These are phyloP conservation scores for Gryllus bimaculatus DNA, from an alignment of 1,140 invertebrate genomes.

Conservation along the genomic window DNA sequence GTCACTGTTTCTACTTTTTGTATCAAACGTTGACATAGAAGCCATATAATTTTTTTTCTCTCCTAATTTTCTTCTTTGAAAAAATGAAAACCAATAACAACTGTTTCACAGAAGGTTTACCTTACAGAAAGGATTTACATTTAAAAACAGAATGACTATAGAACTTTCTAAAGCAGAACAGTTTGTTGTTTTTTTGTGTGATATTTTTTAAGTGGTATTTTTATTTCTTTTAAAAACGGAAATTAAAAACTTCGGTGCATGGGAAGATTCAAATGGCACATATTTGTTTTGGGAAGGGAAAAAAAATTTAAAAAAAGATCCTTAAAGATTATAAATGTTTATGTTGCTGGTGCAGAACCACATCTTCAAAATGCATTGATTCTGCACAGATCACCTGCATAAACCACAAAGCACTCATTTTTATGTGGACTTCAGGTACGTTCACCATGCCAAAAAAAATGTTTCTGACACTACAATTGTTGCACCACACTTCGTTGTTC, in stretches of 20 bases:
- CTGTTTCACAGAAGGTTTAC: neutral
- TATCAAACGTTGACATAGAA: too few relatives aligned
- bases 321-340: conserved; percentile 5
- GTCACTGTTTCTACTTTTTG: too few relatives aligned
- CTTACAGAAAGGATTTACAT: neutral
- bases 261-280: conserved; percentile 11
- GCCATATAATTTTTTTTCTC: too few relatives aligned
- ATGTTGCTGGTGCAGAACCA: neutral
- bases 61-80: too few relatives aligned
- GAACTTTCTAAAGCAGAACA: neutral
- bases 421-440: conserved; percentile 10
- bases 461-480: neutral
- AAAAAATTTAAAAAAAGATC: neutral
- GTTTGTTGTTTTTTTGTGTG: neutral
- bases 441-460: neutral
- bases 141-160: neutral
- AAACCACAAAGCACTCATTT: too few relatives aligned
- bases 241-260: conserved; percentile 6
- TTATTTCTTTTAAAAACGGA: neutral
- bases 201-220: neutral
- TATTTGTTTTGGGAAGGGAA: conserved; percentile 6
- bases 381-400: neutral
- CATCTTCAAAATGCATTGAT: neutral
- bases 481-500: neutral
- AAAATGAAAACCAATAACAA: too few relatives aligned